Base-by-base conservation (phyloP, 2,113 vertebrate species). In the Genyomyrus donnyi region DNA sequence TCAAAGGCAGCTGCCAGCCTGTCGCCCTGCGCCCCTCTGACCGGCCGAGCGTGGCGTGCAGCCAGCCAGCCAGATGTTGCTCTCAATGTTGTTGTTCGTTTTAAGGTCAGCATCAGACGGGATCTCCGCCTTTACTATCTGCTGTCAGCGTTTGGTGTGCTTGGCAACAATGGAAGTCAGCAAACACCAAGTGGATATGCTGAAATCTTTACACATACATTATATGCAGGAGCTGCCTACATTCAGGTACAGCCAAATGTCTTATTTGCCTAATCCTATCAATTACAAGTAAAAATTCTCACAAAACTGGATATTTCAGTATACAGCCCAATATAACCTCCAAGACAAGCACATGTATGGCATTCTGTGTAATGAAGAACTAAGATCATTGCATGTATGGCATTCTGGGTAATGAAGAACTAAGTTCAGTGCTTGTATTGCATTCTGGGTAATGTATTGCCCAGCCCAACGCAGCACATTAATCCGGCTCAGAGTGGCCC, bases 21-120 rank as follows among this genome's bases (percentile, higher is more conserved):
- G 96, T 96, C 97, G 96, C 96, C 93, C 95, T 94, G 96, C 96
- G 96, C 96, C 95, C 93, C 96, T 95, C 95, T 97, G 96, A 95
- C 95, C 96, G 96, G 95, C 97, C 96, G 97, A 95, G 96, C 96
- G 94, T 95, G 94, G 96, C 95, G 95, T 94, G 95, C 96, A 96
- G 96, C 95, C 97, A 96, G 96, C 95, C 92, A 94, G 95, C 96
- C 96, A 97, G 97, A 97, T 97, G 97, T 97, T 96, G 95, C 96
- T 96, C 95, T 96, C 96, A 96, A 96, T 96, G 96, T 95, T 96
- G 53, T 88, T 62, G 49, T 53, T 97, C 96, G 95, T 96, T 96
- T 97, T 96, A 96, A 96, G 96, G 96, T 97, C 96, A 96, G 96
- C 87, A 46, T 45, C 21, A 62, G 8, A 88, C 53, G 56, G 17